These are phyloP conservation scores for Tachyglossus aculeatus DNA, from an alignment of 2,797 vertebrate species.

Conservation along the genomic window DNA sequence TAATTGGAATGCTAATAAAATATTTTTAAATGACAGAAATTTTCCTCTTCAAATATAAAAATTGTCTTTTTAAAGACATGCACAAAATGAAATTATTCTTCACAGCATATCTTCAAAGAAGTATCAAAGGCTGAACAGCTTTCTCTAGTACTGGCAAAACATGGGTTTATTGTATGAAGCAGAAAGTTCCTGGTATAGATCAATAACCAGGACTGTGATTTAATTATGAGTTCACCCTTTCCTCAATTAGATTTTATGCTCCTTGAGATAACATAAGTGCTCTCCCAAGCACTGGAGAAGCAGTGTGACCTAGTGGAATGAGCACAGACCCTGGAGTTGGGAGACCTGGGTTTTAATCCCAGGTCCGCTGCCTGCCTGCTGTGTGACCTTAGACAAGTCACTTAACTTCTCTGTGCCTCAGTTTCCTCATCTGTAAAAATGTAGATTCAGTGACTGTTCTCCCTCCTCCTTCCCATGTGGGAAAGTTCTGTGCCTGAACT, in stretches of 20 bases:
- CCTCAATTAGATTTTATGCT: too few species aligned
- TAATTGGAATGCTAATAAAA: slow-evolving; percentile 63
- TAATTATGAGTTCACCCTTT: slow-evolving; percentile 14
- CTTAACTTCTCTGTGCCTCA: too few species aligned
- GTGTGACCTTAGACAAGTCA: too few species aligned
- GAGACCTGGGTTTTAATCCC: too few species aligned
- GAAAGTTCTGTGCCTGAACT: too few species aligned
- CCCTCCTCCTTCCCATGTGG: too few species aligned
- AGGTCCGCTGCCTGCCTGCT: too few species aligned
- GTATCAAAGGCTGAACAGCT: slow-evolving; percentile 5
- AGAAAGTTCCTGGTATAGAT: slow-evolving; percentile 22
- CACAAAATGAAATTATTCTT: slow-evolving; percentile 30
- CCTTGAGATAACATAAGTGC: slow-evolving; percentile 36
- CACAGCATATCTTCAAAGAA: slow-evolving; percentile 13
- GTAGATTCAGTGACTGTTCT: too few species aligned
- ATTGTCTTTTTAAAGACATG: slow-evolving; percentile 57
- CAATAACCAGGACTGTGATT: slow-evolving; percentile 9
- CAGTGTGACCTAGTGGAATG: too few species aligned
- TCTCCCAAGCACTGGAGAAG: background rate
- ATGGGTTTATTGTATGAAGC: background rate
- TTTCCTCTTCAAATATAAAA: slow-evolving; percentile 49
- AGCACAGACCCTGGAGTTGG: too few species aligned
- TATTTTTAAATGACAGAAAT: slow-evolving; percentile 41
- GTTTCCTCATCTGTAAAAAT: too few species aligned
- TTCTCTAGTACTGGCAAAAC: slow-evolving; percentile 2